phyloP scores from a whole-genome alignment of 1,140 invertebrate species.

The Phenacoccus solenopsis region DNA sequence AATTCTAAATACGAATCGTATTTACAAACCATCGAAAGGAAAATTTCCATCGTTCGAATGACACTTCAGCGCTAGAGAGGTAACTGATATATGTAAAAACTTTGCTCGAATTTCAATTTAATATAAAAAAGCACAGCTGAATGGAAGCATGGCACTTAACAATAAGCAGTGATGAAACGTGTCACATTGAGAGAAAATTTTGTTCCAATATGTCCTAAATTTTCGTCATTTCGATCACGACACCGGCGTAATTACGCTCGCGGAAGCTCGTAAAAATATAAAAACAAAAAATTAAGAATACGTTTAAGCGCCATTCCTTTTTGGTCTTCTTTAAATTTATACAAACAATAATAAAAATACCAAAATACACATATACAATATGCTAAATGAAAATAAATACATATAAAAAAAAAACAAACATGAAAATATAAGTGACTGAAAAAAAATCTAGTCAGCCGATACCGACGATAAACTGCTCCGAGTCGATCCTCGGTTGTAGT shows the following conservation, averaged over 20 bases:
- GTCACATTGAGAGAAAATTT: neutral
- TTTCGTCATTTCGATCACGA: too few relatives aligned
- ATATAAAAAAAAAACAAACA: neutral
- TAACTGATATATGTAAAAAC: neutral
- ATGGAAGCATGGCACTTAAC: neutral
- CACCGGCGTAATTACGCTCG: neutral
- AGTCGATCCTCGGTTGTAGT: slow-evolving; percentile 44
- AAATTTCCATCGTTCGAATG: too few relatives aligned
- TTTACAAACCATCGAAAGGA: too few relatives aligned
- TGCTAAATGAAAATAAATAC: slow-evolving; percentile 21
- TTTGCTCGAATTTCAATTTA: neutral
- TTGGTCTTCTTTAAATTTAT: neutral
- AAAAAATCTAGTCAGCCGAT: slow-evolving; percentile 44
- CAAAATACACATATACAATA: neutral
- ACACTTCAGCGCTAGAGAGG: too few relatives aligned
- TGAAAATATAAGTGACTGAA: neutral
- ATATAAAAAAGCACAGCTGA: neutral
- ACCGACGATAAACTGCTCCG: slow-evolving; percentile 55
- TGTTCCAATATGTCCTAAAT: neutral
- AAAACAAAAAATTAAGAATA: neutral
- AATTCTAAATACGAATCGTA: too few relatives aligned
- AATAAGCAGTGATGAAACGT: neutral
- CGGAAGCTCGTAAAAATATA: neutral
- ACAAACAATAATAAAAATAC: neutral
- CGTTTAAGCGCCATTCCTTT: neutral